phyloP scores from a whole-genome alignment of 2,888 invertebrate species.

The Platycnemis pennipes region DNA sequence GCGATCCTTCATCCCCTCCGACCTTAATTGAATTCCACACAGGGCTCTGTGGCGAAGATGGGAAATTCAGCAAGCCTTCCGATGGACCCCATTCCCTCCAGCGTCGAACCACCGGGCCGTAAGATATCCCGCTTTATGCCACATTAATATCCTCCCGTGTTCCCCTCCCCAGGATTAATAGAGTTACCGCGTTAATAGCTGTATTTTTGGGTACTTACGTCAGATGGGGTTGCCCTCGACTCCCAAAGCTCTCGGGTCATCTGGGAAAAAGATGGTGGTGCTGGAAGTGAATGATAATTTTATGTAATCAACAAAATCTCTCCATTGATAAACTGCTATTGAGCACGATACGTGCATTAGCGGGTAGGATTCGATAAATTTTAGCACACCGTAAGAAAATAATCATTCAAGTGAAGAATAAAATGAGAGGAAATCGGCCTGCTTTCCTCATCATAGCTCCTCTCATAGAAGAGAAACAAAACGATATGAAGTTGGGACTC shows the following conservation, averaged over 20 bases:
- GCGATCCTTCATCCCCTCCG: not conserved
- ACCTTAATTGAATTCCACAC: slow-evolving; percentile 39
- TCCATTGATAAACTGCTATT: not conserved
- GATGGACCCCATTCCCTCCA: not conserved
- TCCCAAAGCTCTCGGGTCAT: not conserved
- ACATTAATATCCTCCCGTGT: not conserved
- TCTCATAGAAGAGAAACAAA: no score
- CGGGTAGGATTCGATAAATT: not conserved
- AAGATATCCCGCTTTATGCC: not conserved
- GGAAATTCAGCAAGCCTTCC: not conserved
- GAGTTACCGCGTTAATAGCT: slow-evolving; percentile 35
- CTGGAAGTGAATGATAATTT: not conserved
- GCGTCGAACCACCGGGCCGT: not conserved
- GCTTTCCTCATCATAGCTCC: no score
- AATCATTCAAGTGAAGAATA: no score
- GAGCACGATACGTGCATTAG: not conserved
- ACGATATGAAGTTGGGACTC: no score
- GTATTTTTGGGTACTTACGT: slow-evolving; percentile 23
- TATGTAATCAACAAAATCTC: not conserved
- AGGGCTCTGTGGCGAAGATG: not conserved
- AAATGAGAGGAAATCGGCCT: no score
- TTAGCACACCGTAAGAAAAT: not conserved
- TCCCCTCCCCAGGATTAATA: slow-evolving; percentile 4
- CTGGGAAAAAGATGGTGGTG: not conserved
- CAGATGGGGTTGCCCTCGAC: not conserved